Conservation (phyloP, 2,113 vertebrate species). For the Cololabis saira region DNA sequence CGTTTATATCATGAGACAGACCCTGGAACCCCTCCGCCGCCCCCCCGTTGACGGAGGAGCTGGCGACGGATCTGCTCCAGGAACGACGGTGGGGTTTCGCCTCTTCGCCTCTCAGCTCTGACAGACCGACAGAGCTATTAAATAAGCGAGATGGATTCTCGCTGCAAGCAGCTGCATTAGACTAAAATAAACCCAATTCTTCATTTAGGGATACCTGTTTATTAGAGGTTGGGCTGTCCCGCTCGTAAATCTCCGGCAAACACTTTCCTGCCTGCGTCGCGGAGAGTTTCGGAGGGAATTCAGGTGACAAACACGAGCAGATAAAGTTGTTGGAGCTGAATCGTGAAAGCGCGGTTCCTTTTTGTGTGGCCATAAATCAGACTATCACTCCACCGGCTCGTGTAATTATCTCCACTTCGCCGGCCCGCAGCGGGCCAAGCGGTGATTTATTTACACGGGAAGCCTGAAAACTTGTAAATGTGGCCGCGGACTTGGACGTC, state of each 20-base stretch:
- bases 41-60: no score
- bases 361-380: conserved; percentile 49
- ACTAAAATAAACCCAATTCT: conserved; percentile 61
- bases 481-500: conserved; percentile 43
- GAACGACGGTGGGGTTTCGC: no score
- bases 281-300: conserved; percentile 28
- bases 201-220: conserved; percentile 63
- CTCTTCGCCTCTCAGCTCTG: no score
- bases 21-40: no score
- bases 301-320: conserved; percentile 16
- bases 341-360: conserved; percentile 27
- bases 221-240: conserved; percentile 45
- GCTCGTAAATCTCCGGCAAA: conserved; percentile 41
- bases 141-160: no score
- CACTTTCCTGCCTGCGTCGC: conserved; percentile 46
- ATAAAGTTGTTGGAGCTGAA: conserved; percentile 6
- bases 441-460: conserved; percentile 50
- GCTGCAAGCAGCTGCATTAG: conserved; percentile 41
- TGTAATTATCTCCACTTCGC: conserved; percentile 52
- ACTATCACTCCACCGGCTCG: conserved; percentile 10
- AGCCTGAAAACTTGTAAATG: conserved; percentile 61
- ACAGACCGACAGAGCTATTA: no score
- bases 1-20: no score
- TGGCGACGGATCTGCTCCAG: no score
- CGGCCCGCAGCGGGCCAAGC: conserved; percentile 13